A percentile compares a stretch with the other conserved stretches of the same genome.
Evolutionary conservation across 2,797 vertebrate genomes (phyloP).

Genomic region (Phoxinus dragarum): DNA sequence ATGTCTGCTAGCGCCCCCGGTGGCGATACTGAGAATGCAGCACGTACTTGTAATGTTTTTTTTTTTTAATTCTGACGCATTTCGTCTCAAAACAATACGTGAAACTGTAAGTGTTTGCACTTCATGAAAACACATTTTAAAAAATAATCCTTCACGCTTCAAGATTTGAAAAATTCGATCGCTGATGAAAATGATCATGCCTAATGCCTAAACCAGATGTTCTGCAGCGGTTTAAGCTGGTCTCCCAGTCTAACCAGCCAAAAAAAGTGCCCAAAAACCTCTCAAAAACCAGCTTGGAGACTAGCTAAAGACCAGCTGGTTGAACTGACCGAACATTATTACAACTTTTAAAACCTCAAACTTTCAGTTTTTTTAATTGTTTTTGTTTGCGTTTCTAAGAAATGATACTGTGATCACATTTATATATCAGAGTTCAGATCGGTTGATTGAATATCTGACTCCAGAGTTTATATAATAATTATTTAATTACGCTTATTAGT

Average conservation of each 20-base stretch:
- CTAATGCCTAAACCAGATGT: not conserved
- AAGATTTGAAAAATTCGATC: not conserved
- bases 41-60: not conserved
- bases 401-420: constrained; percentile 33
- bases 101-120: not conserved
- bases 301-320: not conserved
- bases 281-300: not conserved
- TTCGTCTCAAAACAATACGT: not conserved
- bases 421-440: constrained; percentile 16
- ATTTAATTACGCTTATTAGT: constrained; percentile 24
- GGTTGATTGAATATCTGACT: constrained; percentile 8
- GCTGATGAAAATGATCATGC: not conserved
- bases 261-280: not conserved
- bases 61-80: not conserved
- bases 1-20: not conserved
- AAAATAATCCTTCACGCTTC: not conserved
- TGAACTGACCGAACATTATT: not conserved
- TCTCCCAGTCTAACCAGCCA: not conserved
- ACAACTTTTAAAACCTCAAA: constrained; percentile 60
- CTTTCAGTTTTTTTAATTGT: constrained; percentile 4
- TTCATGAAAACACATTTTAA: not conserved
- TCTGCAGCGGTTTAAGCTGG: not conserved
- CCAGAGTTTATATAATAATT: constrained; percentile 21
- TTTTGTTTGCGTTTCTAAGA: not conserved
- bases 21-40: not conserved